A percentile compares a stretch with the other conserved stretches of the same genome.
These are phyloP conservation scores for Parasteatoda lunata DNA, from an alignment of 2,888 invertebrate species.

Conservation along the genomic window DNA sequence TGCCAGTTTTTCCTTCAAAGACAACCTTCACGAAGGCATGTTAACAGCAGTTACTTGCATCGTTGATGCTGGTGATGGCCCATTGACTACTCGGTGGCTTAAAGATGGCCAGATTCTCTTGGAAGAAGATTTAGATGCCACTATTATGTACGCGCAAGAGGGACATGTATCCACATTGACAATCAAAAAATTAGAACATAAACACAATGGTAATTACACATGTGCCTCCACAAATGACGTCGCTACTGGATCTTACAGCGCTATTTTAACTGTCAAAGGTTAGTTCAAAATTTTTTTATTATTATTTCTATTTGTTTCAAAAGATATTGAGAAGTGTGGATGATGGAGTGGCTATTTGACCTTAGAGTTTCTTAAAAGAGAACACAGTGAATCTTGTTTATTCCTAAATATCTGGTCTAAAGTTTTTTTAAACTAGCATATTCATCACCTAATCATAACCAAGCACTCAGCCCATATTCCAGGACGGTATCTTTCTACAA, in stretches of 20 bases:
- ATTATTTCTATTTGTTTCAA: too few species aligned
- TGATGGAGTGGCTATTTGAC: too few species aligned
- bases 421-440: too few species aligned
- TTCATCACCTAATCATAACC: too few species aligned
- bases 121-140: slow-evolving; percentile 55
- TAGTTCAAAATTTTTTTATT: background rate
- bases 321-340: too few species aligned
- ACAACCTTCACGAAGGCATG: slow-evolving; percentile 64
- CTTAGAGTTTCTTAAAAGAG: too few species aligned
- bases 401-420: too few species aligned
- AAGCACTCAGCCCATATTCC: too few species aligned
- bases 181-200: slow-evolving; percentile 73
- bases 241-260: slow-evolving; percentile 72
- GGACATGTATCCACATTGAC: slow-evolving; percentile 72
- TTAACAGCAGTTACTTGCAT: slow-evolving; percentile 65
- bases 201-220: slow-evolving; percentile 73
- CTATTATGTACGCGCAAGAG: slow-evolving; percentile 63
- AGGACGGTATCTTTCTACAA: too few species aligned
- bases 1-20: slow-evolving; percentile 61
- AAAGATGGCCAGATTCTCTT: slow-evolving; percentile 74
- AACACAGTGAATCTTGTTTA: too few species aligned
- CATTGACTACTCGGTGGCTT: slow-evolving; percentile 74
- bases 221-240: slow-evolving; percentile 73
- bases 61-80: slow-evolving; percentile 70
- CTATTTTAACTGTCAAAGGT: slow-evolving; percentile 71